A percentile compares a stretch with the other conserved stretches of the same genome.
Evolutionary conservation across 1,140 invertebrate genomes (phyloP).

Genomic region (Chelonus insularis): DNA sequence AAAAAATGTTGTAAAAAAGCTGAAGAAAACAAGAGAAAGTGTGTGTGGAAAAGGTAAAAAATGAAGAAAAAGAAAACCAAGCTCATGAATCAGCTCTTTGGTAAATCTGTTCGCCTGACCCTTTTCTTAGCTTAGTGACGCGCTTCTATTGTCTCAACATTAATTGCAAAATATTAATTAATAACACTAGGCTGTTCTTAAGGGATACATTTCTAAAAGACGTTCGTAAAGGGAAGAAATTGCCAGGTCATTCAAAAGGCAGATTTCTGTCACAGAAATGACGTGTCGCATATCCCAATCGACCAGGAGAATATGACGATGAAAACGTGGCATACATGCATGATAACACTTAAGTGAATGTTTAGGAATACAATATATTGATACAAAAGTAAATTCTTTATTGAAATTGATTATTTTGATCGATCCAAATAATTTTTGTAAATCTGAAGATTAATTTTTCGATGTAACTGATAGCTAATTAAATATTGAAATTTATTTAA

Average conservation of each 20-base stretch:
- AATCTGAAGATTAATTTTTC: too few relatives aligned
- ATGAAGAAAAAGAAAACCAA: constrained; percentile 39
- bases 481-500: too few relatives aligned
- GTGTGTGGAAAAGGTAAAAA: constrained; percentile 31
- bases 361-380: too few relatives aligned
- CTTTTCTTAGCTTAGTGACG: constrained; percentile 44
- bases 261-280: constrained; percentile 41
- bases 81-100: constrained; percentile 41
- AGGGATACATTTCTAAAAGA: neutral
- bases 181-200: constrained; percentile 20
- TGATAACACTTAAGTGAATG: too few relatives aligned
- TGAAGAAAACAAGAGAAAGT: neutral
- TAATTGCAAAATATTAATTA: constrained; percentile 53
- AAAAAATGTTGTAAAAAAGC: constrained; percentile 1
- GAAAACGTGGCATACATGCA: neutral
- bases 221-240: constrained; percentile 21
- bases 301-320: constrained; percentile 39
- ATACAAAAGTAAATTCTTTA: constrained; percentile 23
- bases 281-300: constrained; percentile 42
- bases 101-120: constrained; percentile 43
- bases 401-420: too few relatives aligned
- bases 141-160: constrained; percentile 52
- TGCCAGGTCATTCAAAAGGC: constrained; percentile 14
- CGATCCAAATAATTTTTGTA: too few relatives aligned
- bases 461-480: too few relatives aligned